These are phyloP conservation scores for Zaprionus lachaisei DNA, from an alignment of 1,140 invertebrate species.

Conservation along the genomic window DNA sequence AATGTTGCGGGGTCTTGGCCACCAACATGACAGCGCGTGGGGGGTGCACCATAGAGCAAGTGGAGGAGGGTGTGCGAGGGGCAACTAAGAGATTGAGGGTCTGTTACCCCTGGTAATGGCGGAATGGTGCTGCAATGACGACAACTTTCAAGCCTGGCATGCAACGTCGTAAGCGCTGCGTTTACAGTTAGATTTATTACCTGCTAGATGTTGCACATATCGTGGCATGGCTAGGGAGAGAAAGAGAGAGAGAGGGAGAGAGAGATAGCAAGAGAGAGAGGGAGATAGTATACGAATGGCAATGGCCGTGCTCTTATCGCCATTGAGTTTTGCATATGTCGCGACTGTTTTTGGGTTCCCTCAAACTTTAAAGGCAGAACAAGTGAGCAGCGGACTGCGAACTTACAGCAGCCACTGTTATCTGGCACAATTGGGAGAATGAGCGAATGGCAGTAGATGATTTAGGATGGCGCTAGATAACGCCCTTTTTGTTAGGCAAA, in stretches of 20 bases:
- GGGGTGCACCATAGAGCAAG: neutral
- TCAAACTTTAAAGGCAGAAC: conserved; percentile 29
- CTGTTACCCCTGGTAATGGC: conserved; percentile 38
- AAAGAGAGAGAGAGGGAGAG: neutral
- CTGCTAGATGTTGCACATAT: conserved; percentile 82
- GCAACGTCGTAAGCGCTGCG: conserved; percentile 79
- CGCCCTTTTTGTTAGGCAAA: conserved; percentile 9
- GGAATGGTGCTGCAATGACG: conserved; percentile 61
- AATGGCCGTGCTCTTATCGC: conserved; percentile 63
- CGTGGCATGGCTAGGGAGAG: conserved; percentile 33
- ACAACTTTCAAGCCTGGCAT: conserved; percentile 79
- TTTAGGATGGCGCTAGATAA: neutral
- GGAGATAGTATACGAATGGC: conserved; percentile 24
- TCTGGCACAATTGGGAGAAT: neutral
- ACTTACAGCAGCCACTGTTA: conserved; percentile 9
- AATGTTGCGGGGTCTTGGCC: conserved; percentile 64
- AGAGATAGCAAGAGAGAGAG: neutral
- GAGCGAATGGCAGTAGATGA: neutral
- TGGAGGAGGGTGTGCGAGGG: neutral
- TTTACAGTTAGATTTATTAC: conserved; percentile 82
- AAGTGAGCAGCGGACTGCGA: neutral
- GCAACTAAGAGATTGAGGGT: conserved; percentile 26
- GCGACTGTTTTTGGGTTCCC: conserved; percentile 49
- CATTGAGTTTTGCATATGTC: conserved; percentile 75
- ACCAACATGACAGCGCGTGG: conserved; percentile 12